These are phyloP conservation scores for Paramormyrops kingsleyae DNA, from an alignment of 2,113 vertebrate genomes.

Conservation along the genomic window DNA sequence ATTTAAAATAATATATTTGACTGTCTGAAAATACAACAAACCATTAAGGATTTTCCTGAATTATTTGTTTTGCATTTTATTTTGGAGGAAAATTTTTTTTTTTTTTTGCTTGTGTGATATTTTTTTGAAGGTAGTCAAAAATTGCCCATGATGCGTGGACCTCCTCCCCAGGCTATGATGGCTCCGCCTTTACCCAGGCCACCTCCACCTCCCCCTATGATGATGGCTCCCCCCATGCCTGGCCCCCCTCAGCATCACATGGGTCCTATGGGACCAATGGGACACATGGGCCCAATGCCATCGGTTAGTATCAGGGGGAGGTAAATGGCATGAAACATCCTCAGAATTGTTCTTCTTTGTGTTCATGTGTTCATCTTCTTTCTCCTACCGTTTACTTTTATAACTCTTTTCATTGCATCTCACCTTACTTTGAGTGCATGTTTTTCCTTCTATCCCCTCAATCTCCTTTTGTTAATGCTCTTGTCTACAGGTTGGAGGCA, in stretches of 20 bases:
- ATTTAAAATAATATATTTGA: background rate
- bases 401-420: slow-evolving; percentile 14
- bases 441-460: background rate
- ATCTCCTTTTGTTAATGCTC: background rate
- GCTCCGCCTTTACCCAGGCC: slow-evolving; percentile 75
- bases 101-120: background rate
- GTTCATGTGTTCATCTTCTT: background rate
- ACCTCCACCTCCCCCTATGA: slow-evolving; percentile 77
- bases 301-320: slow-evolving; percentile 37
- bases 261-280: slow-evolving; percentile 55
- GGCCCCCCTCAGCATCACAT: slow-evolving; percentile 57
- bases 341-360: background rate
- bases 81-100: background rate
- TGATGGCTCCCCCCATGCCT: slow-evolving; percentile 71
- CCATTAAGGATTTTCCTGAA: background rate
- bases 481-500: slow-evolving; percentile 46
- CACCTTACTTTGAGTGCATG: background rate
- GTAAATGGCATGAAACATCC: background rate
- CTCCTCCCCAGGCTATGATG: slow-evolving; percentile 60
- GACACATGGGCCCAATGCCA: slow-evolving; percentile 44
- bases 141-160: slow-evolving; percentile 62
- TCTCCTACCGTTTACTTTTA: background rate
- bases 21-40: background rate
- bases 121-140: slow-evolving; percentile 53
- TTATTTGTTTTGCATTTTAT: background rate